Conservation (phyloP, 2,797 vertebrate genomes). For the Pipistrellus kuhlii region DNA sequence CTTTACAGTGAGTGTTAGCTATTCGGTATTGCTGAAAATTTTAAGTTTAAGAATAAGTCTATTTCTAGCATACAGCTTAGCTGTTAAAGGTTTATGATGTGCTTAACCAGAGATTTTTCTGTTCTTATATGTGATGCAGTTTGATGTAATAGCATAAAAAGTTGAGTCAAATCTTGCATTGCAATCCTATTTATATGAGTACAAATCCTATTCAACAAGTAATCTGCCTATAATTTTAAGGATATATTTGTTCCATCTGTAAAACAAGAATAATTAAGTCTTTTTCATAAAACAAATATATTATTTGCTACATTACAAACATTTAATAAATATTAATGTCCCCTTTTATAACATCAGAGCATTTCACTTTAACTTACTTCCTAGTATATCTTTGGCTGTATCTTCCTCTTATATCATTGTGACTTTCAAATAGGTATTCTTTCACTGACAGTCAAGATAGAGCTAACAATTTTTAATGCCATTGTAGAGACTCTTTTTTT, state of each 20-base stretch:
- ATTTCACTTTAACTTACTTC: constrained; percentile 19
- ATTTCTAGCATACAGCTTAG: background rate
- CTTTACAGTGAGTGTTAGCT: background rate
- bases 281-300: background rate
- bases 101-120: background rate
- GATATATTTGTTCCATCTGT: background rate
- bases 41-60: background rate
- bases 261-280: background rate
- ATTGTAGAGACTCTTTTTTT: background rate
- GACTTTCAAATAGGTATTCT: background rate
- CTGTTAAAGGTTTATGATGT: background rate
- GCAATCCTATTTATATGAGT: background rate
- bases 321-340: background rate
- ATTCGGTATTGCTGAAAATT: background rate
- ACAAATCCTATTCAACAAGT: background rate
- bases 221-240: background rate
- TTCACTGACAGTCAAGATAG: background rate
- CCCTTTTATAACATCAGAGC: background rate
- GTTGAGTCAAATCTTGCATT: background rate
- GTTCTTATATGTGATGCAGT: background rate
- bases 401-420: background rate
- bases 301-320: background rate
- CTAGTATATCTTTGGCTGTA: background rate
- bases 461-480: background rate
- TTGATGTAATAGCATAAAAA: background rate